Evolutionary conservation across 2,888 invertebrate genomes (phyloP), one percentile per base, ranked within the genome.

Genomic region (Buathra laborator): DNA sequence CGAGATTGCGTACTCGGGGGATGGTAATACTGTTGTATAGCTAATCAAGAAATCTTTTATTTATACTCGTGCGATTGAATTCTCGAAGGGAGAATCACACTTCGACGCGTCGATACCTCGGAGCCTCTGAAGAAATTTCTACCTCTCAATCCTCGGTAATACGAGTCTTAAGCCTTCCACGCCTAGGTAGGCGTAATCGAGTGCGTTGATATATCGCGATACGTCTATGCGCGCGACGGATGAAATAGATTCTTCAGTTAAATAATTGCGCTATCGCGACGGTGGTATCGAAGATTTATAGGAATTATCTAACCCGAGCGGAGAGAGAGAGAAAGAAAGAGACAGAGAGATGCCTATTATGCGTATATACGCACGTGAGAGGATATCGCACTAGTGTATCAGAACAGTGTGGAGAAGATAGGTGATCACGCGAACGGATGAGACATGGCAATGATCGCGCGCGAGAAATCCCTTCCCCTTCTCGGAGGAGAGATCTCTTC

Each of bases 401-500:
- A 10, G 44, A 59, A 77, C 62, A 87, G 88, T 71, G 81, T 77
- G 77, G 53, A 64, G 62, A 9, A 77, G 78, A 83, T 77, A 62
- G 43, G 67, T 66, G 62, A 83, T 84, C 81, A 67, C 59, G 53
- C 70, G 80, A 82, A 76, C 70, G 85, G 75, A 79, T 75, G 79
- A 75, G 79, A 82, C 85, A 79, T 72, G 85, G 85, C 85, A 83
- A 85, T 85, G 85, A 83, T 85, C 85, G 82, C 79, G 76, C 82
- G 74, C 74, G 75, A 70, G 71, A 71, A 83, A 79, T 85, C 79
- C 82, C 82, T 71, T 72, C 85, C 51, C 81, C 67, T 9, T 53
- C 70, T 24, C 62, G 62, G 19, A 43, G 44, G 10, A n/a, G 62
- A 29, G 62, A 62, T 62, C 62, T 80, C 76, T 76, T 76, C 71